phyloP scores from a whole-genome alignment of 2,888 invertebrate species.

The Morinoia aosen region DNA sequence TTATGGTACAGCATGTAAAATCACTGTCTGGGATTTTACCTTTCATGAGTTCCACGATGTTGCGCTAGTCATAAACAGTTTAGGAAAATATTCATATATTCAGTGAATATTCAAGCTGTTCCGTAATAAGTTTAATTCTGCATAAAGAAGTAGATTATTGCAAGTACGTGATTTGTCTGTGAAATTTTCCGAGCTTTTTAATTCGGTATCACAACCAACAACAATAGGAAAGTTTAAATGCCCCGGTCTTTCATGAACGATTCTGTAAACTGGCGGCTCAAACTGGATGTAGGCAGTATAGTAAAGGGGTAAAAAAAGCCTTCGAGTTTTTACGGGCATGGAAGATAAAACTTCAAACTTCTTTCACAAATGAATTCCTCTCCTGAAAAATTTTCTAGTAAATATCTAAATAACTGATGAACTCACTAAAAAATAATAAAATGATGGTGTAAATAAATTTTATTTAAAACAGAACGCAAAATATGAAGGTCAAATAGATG shows the following conservation, averaged over 20 bases:
- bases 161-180: neutral
- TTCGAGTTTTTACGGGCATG: neutral
- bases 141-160: neutral
- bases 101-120: too few species aligned
- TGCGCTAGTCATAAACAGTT: too few species aligned
- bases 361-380: neutral
- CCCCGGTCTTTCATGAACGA: neutral
- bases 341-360: neutral
- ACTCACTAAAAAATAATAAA: neutral
- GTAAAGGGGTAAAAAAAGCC: neutral
- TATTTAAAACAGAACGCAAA: neutral
- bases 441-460: neutral
- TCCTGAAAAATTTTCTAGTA: neutral
- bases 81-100: too few species aligned
- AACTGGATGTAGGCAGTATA: neutral
- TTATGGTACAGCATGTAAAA: neutral
- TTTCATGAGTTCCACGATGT: too few species aligned
- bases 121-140: neutral
- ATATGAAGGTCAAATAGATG: neutral
- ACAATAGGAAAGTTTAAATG: neutral
- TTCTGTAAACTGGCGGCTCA: neutral
- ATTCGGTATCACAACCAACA: neutral
- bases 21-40: too few species aligned
- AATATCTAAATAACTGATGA: neutral
- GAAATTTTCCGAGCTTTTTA: neutral